Base-by-base conservation (phyloP, 1,140 invertebrate genomes). In the Lepidostoma basale region DNA sequence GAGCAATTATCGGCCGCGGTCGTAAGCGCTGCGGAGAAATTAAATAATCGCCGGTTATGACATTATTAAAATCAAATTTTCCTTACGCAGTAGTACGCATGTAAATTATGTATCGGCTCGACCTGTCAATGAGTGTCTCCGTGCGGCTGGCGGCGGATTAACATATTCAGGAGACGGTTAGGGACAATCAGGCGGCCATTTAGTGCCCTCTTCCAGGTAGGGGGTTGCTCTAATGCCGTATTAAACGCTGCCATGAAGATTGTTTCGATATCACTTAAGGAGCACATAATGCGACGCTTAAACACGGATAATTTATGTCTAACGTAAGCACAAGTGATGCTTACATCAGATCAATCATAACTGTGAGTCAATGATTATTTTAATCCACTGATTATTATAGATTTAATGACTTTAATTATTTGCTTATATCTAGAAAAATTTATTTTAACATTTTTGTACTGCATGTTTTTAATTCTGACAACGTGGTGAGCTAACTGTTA, bases 31-130 rank as follows among this genome's bases (percentile, higher is more conserved):
- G 22, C 30, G 28, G 18, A 56, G 52, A 56, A 56, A 56, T 22
- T 12, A 39, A 56, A 56, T 56, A 56, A 56, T 56, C 6, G 22
- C 18, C 16, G 33, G 56, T 60, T 60, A 60, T 44, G 14, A 26
- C 36, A 42, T 42, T 60, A 60, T 60, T 60, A 60, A 60, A 60
- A 60, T 23, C 33, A 42, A 25, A 60, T 60, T 60, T 16, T n/a
- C 39, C 18, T 60, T 40, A 60, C 42, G 39, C 22, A 60, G 42
- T 26, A 23, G 40, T 60, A 60, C 56, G 56, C 56, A 60, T 60
- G 39, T 60, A 40, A 44, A 60, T 60, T 40, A 42, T 8, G 14
- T 42, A 60, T n/a, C n/a, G 12, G 39, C 18, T 25, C 3, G 8
- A 42, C 10, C 52, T 56, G 52, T 56, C 52, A 39, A 33, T 56